Conservation (phyloP, 2,888 invertebrate genomes). For the Polymixis flavicincta region DNA sequence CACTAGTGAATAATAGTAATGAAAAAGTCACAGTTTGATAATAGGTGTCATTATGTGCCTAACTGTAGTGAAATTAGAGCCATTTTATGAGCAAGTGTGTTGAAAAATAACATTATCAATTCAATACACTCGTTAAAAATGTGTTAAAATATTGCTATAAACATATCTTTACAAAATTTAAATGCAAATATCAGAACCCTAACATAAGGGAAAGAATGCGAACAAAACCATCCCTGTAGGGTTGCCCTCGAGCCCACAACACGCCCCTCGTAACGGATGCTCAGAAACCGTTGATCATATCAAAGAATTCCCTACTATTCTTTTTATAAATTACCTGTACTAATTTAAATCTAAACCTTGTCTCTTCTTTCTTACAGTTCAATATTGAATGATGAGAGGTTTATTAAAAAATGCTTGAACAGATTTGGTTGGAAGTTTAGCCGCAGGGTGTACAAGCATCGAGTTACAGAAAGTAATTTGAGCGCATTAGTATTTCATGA, state of each 20-base stretch:
- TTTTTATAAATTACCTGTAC: slow-evolving; percentile 40
- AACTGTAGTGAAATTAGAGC: too few relatives aligned
- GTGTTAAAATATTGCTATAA: slow-evolving; percentile 44
- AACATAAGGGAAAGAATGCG: slow-evolving; percentile 51
- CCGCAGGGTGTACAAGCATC: slow-evolving; percentile 58
- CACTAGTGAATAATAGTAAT: too few relatives aligned
- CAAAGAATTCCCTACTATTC: slow-evolving; percentile 56
- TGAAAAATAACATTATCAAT: slow-evolving; percentile 19
- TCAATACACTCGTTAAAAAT: slow-evolving; percentile 38
- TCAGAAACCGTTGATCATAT: slow-evolving; percentile 69
- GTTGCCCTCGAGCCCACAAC: slow-evolving; percentile 41
- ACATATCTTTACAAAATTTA: slow-evolving; percentile 42
- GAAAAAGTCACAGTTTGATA: too few relatives aligned
- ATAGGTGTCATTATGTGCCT: too few relatives aligned
- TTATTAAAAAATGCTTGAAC: slow-evolving; percentile 29
- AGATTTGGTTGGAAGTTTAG: slow-evolving; percentile 45
- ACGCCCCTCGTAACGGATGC: slow-evolving; percentile 66
- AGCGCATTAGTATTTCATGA: slow-evolving; percentile 61
- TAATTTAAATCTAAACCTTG: slow-evolving; percentile 4
- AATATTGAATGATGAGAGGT: slow-evolving; percentile 15
- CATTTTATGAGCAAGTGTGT: too few relatives aligned
- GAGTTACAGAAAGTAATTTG: slow-evolving; percentile 64
- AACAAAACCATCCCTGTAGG: slow-evolving; percentile 46
- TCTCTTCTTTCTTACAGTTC: not conserved
- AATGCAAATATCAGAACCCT: slow-evolving; percentile 52